Percentiles rank a stretch among this genome's conserved stretches.
Conservation (phyloP, 2,888 invertebrate genomes). For the Ashinkailepas kermadecensis region DNA sequence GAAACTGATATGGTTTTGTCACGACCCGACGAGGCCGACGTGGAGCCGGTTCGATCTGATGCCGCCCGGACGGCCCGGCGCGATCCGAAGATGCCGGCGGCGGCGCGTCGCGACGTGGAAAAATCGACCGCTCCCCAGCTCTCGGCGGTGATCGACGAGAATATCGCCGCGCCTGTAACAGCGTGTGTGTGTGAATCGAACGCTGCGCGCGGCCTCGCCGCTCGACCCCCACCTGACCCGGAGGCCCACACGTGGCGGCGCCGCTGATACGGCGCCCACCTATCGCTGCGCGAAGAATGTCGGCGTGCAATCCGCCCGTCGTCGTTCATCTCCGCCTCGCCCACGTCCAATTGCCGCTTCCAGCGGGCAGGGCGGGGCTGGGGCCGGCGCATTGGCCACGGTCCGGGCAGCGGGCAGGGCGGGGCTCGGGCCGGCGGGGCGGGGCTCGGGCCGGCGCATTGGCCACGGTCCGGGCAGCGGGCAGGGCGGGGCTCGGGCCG, state of each 20-base stretch:
- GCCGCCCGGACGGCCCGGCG: background rate
- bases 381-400: background rate
- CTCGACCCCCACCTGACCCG: too few relatives aligned
- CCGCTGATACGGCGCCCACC: background rate
- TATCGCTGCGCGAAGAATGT: background rate
- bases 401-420: too few relatives aligned
- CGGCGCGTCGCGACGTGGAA: background rate
- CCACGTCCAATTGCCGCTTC: background rate
- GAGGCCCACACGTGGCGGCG: background rate
- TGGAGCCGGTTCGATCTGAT: background rate
- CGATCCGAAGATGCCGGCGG: background rate
- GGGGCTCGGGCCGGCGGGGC: too few relatives aligned
- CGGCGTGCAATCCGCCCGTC: background rate
- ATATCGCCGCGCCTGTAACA: background rate
- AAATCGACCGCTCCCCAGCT: too few relatives aligned
- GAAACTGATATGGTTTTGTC: background rate
- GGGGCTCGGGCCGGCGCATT: background rate
- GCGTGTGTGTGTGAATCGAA: background rate
- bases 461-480: background rate
- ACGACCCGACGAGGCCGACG: slow-evolving; percentile 3
- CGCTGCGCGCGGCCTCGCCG: too few relatives aligned
- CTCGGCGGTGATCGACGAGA: background rate
- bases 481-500: too few relatives aligned
- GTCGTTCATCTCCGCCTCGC: background rate
- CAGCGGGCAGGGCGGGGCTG: background rate